A percentile compares a stretch with the other conserved stretches of the same genome.
Conservation (phyloP, 1,140 invertebrate species). For the Brevipalpus yothersi region DNA sequence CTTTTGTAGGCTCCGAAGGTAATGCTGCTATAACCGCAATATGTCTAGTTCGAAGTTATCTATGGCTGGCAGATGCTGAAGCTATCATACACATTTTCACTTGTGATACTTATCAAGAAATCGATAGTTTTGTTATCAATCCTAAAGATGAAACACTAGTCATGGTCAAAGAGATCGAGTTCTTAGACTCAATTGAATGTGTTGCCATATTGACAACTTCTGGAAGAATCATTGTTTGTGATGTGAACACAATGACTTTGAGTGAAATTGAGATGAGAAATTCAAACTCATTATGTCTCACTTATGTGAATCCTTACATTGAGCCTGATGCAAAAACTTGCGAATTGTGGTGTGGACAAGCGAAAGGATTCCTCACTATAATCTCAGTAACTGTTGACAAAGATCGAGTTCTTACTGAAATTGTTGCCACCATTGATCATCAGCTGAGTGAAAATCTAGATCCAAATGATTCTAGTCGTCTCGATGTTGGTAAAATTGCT, state of each 20-base stretch:
- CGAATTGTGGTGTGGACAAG: constrained; percentile 49
- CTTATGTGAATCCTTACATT: no score
- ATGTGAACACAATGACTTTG: no score
- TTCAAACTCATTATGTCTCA: no score
- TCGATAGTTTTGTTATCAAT: constrained; percentile 24
- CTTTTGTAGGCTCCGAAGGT: constrained; percentile 5
- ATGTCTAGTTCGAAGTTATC: constrained; percentile 32
- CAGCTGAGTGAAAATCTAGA: neutral
- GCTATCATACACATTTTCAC: constrained; percentile 50
- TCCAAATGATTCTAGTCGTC: constrained; percentile 15
- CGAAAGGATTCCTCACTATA: constrained; percentile 40
- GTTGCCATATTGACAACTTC: constrained; percentile 44
- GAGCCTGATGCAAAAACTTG: constrained; percentile 14
- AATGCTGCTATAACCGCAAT: constrained; percentile 16
- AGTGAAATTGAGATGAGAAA: no score
- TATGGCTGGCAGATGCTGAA: constrained; percentile 63
- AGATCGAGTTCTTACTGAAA: constrained; percentile 25
- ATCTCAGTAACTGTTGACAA: constrained; percentile 32
- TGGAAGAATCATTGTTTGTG: constrained; percentile 21
- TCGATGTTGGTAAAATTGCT: constrained; percentile 35
- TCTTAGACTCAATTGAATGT: constrained; percentile 33
- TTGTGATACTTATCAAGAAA: constrained; percentile 9
- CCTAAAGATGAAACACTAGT: constrained; percentile 22
- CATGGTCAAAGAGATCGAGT: constrained; percentile 34
- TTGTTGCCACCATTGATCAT: neutral